These are phyloP conservation scores for Drosophila lini DNA, from an alignment of 1,140 invertebrate species.

Conservation along the genomic window DNA sequence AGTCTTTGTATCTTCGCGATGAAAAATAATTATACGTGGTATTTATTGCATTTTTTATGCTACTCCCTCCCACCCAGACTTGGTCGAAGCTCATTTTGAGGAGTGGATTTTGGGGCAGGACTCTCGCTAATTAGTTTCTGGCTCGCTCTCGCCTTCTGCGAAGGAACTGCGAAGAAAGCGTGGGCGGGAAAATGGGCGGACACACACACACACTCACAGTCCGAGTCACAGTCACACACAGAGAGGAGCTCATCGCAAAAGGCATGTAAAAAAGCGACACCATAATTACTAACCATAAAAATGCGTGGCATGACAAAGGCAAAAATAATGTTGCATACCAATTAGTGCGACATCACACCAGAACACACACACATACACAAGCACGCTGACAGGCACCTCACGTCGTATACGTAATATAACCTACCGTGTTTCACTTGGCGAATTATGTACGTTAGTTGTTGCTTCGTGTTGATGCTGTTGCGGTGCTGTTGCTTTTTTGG, in stretches of 20 bases:
- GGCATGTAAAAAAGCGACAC: conserved; percentile 53
- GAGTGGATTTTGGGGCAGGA: conserved; percentile 19
- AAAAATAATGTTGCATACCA: conserved; percentile 61
- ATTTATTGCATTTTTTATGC: conserved; percentile 23
- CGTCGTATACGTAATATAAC: conserved; percentile 68
- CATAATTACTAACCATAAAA: conserved; percentile 64
- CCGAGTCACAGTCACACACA: conserved; percentile 4
- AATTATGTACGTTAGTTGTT: conserved; percentile 38
- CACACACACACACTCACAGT: conserved; percentile 3
- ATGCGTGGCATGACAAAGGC: conserved; percentile 49
- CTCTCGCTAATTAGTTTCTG: conserved; percentile 33
- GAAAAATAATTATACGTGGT: conserved; percentile 29
- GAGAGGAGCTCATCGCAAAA: conserved; percentile 35
- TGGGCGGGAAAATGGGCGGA: conserved; percentile 14
- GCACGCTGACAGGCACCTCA: background rate
- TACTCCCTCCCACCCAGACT: background rate
- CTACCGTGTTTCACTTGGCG: conserved; percentile 59
- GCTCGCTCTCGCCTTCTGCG: conserved; percentile 1
- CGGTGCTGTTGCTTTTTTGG: conserved; percentile 44
- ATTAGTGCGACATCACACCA: conserved; percentile 59
- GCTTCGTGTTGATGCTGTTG: conserved; percentile 28
- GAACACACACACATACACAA: conserved; percentile 11
- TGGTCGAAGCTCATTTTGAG: conserved; percentile 8
- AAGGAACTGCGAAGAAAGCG: conserved; percentile 14
- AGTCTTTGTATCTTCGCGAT: conserved; percentile 37